phyloP scores from a whole-genome alignment of 2,888 invertebrate species.

The Thera britannica region DNA sequence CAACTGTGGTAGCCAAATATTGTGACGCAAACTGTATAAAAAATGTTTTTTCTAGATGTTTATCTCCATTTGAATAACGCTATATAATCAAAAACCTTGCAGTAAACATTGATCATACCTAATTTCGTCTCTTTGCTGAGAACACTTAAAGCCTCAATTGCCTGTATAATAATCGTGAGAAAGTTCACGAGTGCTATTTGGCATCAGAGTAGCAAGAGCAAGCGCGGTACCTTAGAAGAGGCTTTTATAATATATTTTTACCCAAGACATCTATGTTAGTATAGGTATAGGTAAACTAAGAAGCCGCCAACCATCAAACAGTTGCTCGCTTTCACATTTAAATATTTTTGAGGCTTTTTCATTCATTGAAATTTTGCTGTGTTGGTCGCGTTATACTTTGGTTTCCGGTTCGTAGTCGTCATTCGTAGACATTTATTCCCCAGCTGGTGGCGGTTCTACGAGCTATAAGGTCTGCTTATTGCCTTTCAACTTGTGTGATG shows the following conservation, averaged over 20 bases:
- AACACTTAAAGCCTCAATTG: slow-evolving; percentile 37
- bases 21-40: background rate
- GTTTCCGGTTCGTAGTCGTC: too few species aligned
- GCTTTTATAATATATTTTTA: background rate
- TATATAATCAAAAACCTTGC: slow-evolving; percentile 3
- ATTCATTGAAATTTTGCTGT: too few species aligned
- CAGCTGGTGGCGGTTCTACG: too few species aligned
- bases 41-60: slow-evolving; percentile 29
- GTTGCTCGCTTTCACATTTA: too few species aligned
- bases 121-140: slow-evolving; percentile 33
- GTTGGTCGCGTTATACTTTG: too few species aligned
- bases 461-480: too few species aligned
- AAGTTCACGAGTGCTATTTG: slow-evolving; percentile 31
- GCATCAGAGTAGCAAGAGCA: slow-evolving; percentile 11
- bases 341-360: too few species aligned
- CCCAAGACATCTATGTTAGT: too few species aligned
- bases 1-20: background rate
- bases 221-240: background rate
- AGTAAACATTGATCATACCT: slow-evolving; percentile 34
- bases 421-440: too few species aligned
- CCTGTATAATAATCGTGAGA: slow-evolving; percentile 42
- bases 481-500: too few species aligned
- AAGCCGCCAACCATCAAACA: too few species aligned
- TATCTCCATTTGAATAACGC: slow-evolving; percentile 26
- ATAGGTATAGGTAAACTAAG: too few species aligned